phyloP scores from a whole-genome alignment of 2,113 vertebrate species.

The Thamnaconus septentrionalis region DNA sequence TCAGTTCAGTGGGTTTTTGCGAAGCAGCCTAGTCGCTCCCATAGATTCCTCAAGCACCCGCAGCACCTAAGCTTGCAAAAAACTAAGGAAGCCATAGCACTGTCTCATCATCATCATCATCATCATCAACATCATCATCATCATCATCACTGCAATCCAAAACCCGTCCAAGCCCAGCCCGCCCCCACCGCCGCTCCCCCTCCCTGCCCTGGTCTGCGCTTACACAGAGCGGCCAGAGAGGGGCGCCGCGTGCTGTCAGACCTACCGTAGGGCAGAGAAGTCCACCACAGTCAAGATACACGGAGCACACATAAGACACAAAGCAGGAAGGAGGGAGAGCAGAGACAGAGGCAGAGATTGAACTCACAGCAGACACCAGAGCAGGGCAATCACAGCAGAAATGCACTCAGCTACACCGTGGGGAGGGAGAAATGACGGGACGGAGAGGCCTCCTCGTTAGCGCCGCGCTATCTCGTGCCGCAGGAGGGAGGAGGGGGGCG shows the following conservation, averaged over 20 bases:
- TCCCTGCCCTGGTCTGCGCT: conserved; percentile 67
- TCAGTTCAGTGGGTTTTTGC: conserved; percentile 72
- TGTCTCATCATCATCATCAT: conserved; percentile 47
- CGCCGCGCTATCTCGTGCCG: conserved; percentile 40
- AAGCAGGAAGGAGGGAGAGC: conserved; percentile 79
- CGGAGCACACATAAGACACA: conserved; percentile 81
- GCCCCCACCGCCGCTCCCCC: conserved; percentile 12
- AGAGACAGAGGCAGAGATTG: conserved; percentile 82
- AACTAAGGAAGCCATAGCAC: conserved; percentile 75
- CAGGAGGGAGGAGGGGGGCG: background rate
- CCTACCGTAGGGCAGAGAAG: conserved; percentile 79
- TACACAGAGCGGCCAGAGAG: conserved; percentile 75
- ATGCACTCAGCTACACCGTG: conserved; percentile 69
- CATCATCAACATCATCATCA: conserved; percentile 64
- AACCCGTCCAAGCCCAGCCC: conserved; percentile 61
- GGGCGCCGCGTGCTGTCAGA: conserved; percentile 76
- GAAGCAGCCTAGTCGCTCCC: conserved; percentile 72
- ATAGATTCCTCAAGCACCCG: conserved; percentile 76
- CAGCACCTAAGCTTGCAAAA: conserved; percentile 79
- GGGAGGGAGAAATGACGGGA: conserved; percentile 70
- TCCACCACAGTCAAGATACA: conserved; percentile 83
- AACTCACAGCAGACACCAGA: conserved; percentile 81
- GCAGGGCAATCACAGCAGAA: conserved; percentile 72
- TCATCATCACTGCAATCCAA: conserved; percentile 73
- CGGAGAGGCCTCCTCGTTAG: conserved; percentile 39